A percentile compares a stretch with the other conserved stretches of the same genome.
Conservation (phyloP, 2,888 invertebrate species). For the Pristionchus fissidentatus region DNA sequence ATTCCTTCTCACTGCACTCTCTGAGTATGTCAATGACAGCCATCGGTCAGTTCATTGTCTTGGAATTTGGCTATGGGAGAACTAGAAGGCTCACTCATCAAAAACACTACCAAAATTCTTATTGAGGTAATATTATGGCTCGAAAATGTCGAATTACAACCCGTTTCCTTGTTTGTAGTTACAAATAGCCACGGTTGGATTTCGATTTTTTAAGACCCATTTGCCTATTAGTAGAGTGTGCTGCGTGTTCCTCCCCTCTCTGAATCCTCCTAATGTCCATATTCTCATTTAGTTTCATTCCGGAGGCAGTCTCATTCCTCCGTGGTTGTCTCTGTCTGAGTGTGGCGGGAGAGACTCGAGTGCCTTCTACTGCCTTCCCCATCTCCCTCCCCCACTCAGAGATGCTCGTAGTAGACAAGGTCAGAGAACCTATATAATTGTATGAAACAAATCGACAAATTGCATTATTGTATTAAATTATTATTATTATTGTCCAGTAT, state of each 20-base stretch:
- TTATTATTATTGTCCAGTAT: background rate
- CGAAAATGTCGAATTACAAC: no score
- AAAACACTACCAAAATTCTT: no score
- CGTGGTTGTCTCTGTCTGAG: conserved; percentile 85
- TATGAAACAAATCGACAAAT: background rate
- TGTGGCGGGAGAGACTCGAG: conserved; percentile 52
- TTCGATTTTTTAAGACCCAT: background rate
- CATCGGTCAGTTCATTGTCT: conserved; percentile 43
- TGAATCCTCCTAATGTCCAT: background rate
- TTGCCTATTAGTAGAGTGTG: background rate
- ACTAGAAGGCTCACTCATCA: no score
- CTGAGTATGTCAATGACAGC: conserved; percentile 42
- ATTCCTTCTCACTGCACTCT: conserved; percentile 38
- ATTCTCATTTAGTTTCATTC: conserved; percentile 82
- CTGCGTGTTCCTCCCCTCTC: no score
- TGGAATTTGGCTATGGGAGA: no score
- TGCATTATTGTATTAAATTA: background rate
- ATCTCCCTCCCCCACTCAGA: conserved; percentile 61
- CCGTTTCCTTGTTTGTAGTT: no score
- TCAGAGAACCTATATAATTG: background rate
- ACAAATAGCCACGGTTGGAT: no score
- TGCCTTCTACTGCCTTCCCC: conserved; percentile 62
- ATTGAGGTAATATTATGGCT: no score
- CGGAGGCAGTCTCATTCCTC: conserved; percentile 87
- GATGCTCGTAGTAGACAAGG: conserved; percentile 59